Evolutionary conservation across 2,888 invertebrate species (phyloP).

Genomic region (Parnassius smintheus): DNA sequence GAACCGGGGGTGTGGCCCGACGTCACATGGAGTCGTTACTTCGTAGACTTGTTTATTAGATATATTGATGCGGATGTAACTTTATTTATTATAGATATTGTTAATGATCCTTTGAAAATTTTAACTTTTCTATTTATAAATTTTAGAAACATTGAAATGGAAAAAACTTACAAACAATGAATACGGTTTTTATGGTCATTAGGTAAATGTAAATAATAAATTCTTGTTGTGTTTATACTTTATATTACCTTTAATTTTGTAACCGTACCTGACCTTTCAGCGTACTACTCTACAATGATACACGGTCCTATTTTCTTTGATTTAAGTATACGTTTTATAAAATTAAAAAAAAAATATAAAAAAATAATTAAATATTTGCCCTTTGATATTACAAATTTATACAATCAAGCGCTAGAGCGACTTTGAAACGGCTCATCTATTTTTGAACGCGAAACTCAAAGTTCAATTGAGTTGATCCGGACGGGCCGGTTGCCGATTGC

Average conservation of each 20-base stretch:
- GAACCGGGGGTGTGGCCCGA: conserved; percentile 38
- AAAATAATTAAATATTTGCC: background rate
- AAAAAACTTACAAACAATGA: too few species aligned
- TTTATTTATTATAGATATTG: too few species aligned
- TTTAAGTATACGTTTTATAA: background rate
- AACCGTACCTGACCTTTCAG: too few species aligned
- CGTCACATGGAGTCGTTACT: conserved; percentile 31
- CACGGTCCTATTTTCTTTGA: background rate
- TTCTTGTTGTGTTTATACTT: too few species aligned
- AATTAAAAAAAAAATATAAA: background rate
- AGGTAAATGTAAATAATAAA: too few species aligned
- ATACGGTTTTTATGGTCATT: too few species aligned
- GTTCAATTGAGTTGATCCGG: conserved; percentile 20
- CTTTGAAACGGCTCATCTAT: conserved; percentile 20
- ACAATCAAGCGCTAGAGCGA: conserved; percentile 8
- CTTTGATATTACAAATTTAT: conserved; percentile 15
- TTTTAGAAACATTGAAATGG: too few species aligned
- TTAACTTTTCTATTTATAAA: too few species aligned
- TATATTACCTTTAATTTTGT: too few species aligned
- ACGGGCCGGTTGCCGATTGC: conserved; percentile 2
- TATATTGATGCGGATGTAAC: conserved; percentile 3
- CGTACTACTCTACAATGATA: background rate
- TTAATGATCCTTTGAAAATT: too few species aligned
- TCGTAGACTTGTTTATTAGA: conserved; percentile 17
- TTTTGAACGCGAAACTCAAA: conserved; percentile 26